phyloP scores from a whole-genome alignment of 2,113 vertebrate species.

The Laterallus jamaicensis region DNA sequence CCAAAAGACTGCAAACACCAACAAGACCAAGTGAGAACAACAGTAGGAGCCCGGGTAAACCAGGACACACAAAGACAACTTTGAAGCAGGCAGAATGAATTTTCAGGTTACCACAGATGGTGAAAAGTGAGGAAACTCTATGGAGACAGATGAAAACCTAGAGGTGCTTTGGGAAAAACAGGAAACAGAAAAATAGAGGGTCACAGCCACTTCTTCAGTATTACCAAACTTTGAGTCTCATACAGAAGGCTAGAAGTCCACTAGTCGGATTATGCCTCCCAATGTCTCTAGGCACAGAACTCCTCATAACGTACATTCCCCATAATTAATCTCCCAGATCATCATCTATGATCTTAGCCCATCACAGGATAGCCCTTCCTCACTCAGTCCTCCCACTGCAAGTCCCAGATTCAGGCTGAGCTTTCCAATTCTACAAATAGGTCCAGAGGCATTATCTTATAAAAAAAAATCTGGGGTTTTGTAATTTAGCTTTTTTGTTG shows the following conservation, averaged over 20 bases:
- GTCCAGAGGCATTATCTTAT: neutral
- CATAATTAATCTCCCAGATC: neutral
- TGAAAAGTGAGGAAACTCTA: neutral
- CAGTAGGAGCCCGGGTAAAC: neutral
- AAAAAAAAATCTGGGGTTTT: neutral
- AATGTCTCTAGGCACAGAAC: neutral
- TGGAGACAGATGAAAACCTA: neutral
- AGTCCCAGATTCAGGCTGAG: neutral
- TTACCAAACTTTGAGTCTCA: neutral
- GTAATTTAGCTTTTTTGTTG: too few species aligned
- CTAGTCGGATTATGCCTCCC: neutral
- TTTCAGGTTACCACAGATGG: neutral
- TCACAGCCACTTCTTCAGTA: neutral
- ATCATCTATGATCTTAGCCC: neutral
- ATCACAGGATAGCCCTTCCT: neutral
- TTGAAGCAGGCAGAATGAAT: neutral
- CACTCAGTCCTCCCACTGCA: neutral
- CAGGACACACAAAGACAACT: neutral
- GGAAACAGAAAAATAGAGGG: neutral
- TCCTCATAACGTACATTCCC: neutral
- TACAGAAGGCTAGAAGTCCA: neutral
- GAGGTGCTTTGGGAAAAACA: neutral
- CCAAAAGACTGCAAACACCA: neutral
- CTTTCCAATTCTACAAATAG: neutral
- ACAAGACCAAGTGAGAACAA: neutral